phyloP scores from a whole-genome alignment of 2,888 invertebrate genomes.

The Ferdinandea cuprea region DNA sequence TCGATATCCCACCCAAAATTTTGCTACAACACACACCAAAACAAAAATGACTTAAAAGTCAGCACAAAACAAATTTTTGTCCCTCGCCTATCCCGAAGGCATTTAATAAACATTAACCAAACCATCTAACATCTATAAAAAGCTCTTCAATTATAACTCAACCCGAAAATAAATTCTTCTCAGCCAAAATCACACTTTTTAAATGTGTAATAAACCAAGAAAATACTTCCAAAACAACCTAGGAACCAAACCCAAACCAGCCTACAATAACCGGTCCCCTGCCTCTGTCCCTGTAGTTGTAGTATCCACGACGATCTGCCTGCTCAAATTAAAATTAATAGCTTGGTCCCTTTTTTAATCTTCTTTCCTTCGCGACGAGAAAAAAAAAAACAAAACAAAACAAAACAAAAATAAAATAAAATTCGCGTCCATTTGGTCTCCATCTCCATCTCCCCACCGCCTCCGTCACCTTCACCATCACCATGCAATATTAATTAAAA shows the following conservation, averaged over 20 bases:
- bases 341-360: slow-evolving; percentile 72
- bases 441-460: background rate
- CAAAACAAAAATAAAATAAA: slow-evolving; percentile 37
- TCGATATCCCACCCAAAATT: too few species aligned
- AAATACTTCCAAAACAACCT: slow-evolving; percentile 53
- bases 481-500: slow-evolving; percentile 69
- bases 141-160: slow-evolving; percentile 68
- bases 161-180: slow-evolving; percentile 62
- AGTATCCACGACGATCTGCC: slow-evolving; percentile 50
- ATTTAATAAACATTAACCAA: slow-evolving; percentile 61
- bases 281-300: background rate
- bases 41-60: background rate
- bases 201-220: slow-evolving; percentile 72
- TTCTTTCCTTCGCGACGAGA: slow-evolving; percentile 57
- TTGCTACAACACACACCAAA: too few species aligned
- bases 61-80: background rate
- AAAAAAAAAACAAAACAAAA: slow-evolving; percentile 34
- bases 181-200: slow-evolving; percentile 57
- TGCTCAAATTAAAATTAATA: slow-evolving; percentile 73
- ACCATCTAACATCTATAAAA: slow-evolving; percentile 62
- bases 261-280: slow-evolving; percentile 6
- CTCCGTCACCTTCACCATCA: background rate
- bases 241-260: slow-evolving; percentile 30
- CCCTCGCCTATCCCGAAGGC: slow-evolving; percentile 32
- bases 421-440: slow-evolving; percentile 52